phyloP scores from a whole-genome alignment of 2,888 invertebrate species.

The Cosmia trapezina region DNA sequence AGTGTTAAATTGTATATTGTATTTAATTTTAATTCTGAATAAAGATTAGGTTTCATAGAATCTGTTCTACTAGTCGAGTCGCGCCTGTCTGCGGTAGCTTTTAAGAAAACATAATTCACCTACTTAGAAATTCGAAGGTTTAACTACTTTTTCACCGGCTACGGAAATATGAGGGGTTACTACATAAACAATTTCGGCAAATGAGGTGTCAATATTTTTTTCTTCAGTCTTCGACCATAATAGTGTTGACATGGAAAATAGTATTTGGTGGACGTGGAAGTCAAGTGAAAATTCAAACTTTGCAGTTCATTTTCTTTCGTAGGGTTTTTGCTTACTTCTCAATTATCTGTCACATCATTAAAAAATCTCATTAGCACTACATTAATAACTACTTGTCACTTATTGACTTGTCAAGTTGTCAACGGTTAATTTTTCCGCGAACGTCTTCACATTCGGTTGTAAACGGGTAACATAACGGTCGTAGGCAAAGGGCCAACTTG shows the following conservation, averaged over 20 bases:
- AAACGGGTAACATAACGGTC: slow-evolving; percentile 53
- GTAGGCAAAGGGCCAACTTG: slow-evolving; percentile 65
- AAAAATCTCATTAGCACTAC: slow-evolving; percentile 1
- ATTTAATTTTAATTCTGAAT: too few relatives aligned
- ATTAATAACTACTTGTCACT: slow-evolving; percentile 29
- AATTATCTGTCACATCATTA: slow-evolving; percentile 2
- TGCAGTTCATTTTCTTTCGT: neutral
- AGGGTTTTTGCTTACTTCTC: neutral
- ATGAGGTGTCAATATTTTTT: neutral
- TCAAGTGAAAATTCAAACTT: neutral
- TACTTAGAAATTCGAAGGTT: too few relatives aligned
- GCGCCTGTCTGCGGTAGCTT: too few relatives aligned
- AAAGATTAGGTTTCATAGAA: too few relatives aligned
- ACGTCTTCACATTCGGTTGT: slow-evolving; percentile 42
- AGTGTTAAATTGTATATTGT: too few relatives aligned
- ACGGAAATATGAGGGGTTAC: neutral
- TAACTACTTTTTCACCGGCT: too few relatives aligned
- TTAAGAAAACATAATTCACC: too few relatives aligned
- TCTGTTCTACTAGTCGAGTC: too few relatives aligned
- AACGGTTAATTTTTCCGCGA: slow-evolving; percentile 49
- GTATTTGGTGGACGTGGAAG: neutral
- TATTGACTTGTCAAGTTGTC: slow-evolving; percentile 36
- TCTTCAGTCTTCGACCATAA: neutral
- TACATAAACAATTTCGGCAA: neutral
- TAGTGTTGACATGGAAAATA: neutral